A percentile compares a stretch with the other conserved stretches of the same genome.
Conservation (phyloP, 1,140 invertebrate genomes). For the Ridgeia piscesae region DNA sequence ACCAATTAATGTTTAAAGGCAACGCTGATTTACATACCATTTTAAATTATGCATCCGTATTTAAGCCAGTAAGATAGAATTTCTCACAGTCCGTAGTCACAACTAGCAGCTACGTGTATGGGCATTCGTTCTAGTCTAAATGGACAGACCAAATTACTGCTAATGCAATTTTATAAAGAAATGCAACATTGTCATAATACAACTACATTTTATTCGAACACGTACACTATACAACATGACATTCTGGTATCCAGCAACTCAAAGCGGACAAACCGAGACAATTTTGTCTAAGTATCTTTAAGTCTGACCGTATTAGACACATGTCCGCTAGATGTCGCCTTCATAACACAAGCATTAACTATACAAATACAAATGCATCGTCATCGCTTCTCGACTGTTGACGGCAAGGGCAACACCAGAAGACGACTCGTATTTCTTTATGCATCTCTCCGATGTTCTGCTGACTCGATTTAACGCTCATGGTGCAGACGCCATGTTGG, state of each 20-base stretch:
- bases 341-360: conserved; percentile 1
- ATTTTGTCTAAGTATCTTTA: neutral
- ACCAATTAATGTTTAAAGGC: too few species aligned
- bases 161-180: neutral
- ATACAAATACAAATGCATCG: neutral
- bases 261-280: neutral
- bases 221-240: neutral
- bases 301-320: neutral
- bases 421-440: neutral
- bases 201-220: neutral
- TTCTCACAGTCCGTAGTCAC: too few species aligned
- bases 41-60: too few species aligned
- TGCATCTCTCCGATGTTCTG: neutral
- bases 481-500: neutral
- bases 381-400: neutral
- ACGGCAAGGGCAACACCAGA: neutral
- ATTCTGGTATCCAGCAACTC: neutral
- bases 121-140: too few species aligned
- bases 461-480: neutral
- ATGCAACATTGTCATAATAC: neutral
- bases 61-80: too few species aligned
- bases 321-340: neutral
- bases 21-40: too few species aligned
- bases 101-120: too few species aligned
- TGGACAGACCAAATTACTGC: neutral